Evolutionary conservation across 2,888 invertebrate species (phyloP).

Genomic region (Ennomos quercinarius): DNA sequence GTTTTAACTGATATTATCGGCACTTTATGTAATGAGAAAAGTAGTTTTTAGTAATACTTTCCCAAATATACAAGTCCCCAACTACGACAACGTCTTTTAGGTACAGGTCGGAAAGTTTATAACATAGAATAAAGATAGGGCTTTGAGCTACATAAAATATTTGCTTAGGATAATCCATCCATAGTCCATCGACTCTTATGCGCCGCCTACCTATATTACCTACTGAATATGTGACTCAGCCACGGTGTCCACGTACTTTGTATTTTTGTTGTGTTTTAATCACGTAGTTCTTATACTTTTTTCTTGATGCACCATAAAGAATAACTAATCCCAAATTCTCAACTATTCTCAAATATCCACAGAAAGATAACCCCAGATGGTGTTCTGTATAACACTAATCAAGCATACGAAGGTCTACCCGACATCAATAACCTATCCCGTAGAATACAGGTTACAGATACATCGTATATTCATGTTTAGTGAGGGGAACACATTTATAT

Average conservation of each 20-base stretch:
- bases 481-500: conserved; percentile 60
- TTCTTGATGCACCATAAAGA: conserved; percentile 8
- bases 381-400: conserved; percentile 56
- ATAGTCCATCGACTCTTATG: no score
- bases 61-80: not conserved
- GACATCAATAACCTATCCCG: conserved; percentile 64
- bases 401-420: conserved; percentile 58
- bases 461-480: conserved; percentile 53
- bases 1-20: conserved; percentile 55
- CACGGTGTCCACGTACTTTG: no score
- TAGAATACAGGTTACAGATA: conserved; percentile 73
- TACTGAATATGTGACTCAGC: no score
- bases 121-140: no score
- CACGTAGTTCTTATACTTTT: no score
- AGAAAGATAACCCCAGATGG: conserved; percentile 35
- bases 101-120: no score
- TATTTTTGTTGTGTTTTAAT: no score
- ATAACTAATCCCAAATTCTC: not conserved
- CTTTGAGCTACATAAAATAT: no score
- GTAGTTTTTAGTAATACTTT: conserved; percentile 15
- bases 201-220: no score
- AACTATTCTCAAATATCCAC: conserved; percentile 17
- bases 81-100: no score
- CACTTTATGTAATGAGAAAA: conserved; percentile 37
- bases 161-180: no score